These are phyloP conservation scores for Cyprinodon tularosa DNA, from an alignment of 2,113 vertebrate species.

Conservation along the genomic window DNA sequence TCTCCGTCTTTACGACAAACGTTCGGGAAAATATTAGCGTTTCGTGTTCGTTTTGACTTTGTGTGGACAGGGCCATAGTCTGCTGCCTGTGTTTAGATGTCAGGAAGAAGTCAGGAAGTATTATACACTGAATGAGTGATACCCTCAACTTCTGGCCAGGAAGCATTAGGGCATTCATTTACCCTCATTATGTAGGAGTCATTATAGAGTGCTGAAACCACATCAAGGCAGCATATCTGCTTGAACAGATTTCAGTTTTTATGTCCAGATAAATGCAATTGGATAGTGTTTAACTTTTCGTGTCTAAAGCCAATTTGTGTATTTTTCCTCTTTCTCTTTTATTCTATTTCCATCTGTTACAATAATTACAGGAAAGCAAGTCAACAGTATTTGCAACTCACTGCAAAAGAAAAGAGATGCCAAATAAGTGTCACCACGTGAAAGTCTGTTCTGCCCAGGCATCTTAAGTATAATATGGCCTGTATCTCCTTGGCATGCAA, in stretches of 20 bases:
- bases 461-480: conserved; percentile 14
- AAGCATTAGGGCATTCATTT: conserved; percentile 52
- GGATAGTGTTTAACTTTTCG: conserved; percentile 20
- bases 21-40: no score
- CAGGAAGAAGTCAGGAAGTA: conserved; percentile 40
- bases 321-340: background rate
- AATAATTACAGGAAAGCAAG: conserved; percentile 13
- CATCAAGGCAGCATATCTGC: conserved; percentile 41
- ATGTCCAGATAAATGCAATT: conserved; percentile 21
- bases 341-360: conserved; percentile 3
- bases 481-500: conserved; percentile 50
- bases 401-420: conserved; percentile 15
- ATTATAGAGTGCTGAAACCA: conserved; percentile 52
- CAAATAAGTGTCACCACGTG: conserved; percentile 29
- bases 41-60: no score
- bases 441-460: conserved; percentile 45
- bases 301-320: conserved; percentile 28
- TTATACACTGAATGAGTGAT: conserved; percentile 51
- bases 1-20: no score
- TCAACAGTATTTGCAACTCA: conserved; percentile 1
- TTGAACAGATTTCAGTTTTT: conserved; percentile 19
- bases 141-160: conserved; percentile 37
- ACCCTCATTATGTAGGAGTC: conserved; percentile 56
- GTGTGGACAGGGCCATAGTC: background rate
- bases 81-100: conserved; percentile 16